These are phyloP conservation scores for Vombatus ursinus DNA, from an alignment of 2,113 vertebrate species.

Conservation along the genomic window DNA sequence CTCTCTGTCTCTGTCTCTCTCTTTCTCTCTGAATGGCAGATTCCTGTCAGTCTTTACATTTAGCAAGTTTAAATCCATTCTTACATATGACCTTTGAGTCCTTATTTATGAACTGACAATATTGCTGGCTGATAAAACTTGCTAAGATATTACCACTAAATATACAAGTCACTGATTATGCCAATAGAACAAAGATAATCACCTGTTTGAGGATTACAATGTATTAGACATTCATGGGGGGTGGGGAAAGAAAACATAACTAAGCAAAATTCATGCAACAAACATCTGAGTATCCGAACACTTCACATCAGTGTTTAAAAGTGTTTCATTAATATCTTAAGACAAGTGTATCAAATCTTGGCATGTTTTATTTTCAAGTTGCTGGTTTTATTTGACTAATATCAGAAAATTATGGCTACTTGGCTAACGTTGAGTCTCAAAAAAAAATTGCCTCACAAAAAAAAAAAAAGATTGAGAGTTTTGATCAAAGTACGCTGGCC, in stretches of 20 bases:
- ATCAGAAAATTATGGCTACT: conserved; percentile 86
- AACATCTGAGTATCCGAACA: conserved; percentile 93
- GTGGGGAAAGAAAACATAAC: conserved; percentile 80
- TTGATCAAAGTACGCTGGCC: conserved; percentile 77
- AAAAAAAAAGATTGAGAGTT: conserved; percentile 58
- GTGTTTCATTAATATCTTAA: conserved; percentile 89
- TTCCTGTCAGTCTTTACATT: conserved; percentile 82
- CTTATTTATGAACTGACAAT: conserved; percentile 82
- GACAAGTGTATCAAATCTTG: conserved; percentile 96
- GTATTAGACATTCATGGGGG: conserved; percentile 92
- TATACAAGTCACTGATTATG: conserved; percentile 87
- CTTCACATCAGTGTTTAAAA: conserved; percentile 86
- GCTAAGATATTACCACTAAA: conserved; percentile 45
- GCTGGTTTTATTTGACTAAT: conserved; percentile 88
- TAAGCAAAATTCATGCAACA: conserved; percentile 86
- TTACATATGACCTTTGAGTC: conserved; percentile 81
- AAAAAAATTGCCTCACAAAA: no score
- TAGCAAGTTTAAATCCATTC: conserved; percentile 86
- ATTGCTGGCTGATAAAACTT: conserved; percentile 84
- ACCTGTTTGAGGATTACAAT: conserved; percentile 96
- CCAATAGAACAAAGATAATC: conserved; percentile 95
- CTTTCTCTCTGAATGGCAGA: no score
- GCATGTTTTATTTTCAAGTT: conserved; percentile 91
- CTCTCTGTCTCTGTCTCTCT: no score
- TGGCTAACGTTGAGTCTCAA: conserved; percentile 89